Evolutionary conservation across 2,797 vertebrate species (phyloP).

Genomic region (Sebastes trivittatus): DNA sequence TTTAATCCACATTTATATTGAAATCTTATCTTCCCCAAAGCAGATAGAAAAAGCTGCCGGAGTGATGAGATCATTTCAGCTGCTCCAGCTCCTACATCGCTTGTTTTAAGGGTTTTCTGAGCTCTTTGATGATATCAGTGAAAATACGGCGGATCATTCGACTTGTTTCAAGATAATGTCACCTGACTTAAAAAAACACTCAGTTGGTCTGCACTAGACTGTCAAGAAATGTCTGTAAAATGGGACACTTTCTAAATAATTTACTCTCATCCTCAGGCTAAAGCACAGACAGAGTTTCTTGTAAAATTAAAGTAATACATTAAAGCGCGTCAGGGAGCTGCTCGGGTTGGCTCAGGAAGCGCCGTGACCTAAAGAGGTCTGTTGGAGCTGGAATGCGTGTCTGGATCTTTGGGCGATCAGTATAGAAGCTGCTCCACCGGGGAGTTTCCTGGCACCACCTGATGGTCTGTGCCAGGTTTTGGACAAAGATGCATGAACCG

Average conservation of each 20-base stretch:
- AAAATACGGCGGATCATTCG: slow-evolving; percentile 4
- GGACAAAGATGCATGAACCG: slow-evolving; percentile 30
- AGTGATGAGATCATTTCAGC: slow-evolving; percentile 30
- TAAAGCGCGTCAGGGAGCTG: slow-evolving; percentile 9
- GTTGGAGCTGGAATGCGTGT: background rate
- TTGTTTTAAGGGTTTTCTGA: background rate
- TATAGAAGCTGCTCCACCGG: slow-evolving; percentile 5
- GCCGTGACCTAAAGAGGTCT: background rate
- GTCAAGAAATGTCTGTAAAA: slow-evolving; percentile 18
- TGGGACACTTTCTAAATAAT: slow-evolving; percentile 35
- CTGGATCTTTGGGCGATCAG: slow-evolving; percentile 17
- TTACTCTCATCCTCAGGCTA: slow-evolving; percentile 1
- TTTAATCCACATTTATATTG: background rate
- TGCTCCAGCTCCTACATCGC: background rate
- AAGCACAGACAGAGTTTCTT: background rate
- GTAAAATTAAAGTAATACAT: slow-evolving; percentile 28
- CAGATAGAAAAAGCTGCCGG: background rate
- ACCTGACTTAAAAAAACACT: background rate
- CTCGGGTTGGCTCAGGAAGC: background rate
- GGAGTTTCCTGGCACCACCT: slow-evolving; percentile 36
- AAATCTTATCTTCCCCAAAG: slow-evolving; percentile 29
- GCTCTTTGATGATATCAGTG: slow-evolving; percentile 24
- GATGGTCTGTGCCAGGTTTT: slow-evolving; percentile 20
- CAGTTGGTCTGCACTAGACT: background rate
- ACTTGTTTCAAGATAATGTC: slow-evolving; percentile 21